Base-by-base conservation (phyloP, 2,888 invertebrate genomes). In the Axea sp. region DNA sequence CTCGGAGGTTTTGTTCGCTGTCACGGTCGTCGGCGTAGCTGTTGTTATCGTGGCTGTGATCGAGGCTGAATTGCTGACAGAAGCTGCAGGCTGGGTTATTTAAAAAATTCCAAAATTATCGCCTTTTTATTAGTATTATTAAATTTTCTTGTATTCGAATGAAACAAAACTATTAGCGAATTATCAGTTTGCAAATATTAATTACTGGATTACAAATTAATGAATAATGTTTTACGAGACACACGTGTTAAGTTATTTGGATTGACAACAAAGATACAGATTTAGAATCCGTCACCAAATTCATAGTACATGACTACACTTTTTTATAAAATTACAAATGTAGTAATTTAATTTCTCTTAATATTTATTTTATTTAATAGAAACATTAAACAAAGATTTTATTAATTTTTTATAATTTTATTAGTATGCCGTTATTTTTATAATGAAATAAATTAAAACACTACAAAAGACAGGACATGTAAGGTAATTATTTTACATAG, bases 1-100 rank as follows among this genome's bases (percentile, higher is more conserved):
- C 80, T 86, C 86, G 39, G 84, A 81, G 75, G 72, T 51, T 84
- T 87, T 86, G 78, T 82, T 86, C 62, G 88, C 82, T 78, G 89
- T 89, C 75, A 90, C 90, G 73, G 88, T 86, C 49, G 89, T 88
- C 35, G 90, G 88, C 77, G 89, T 88, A 78, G 90, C 90, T 76
- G 89, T 89, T 82, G 90, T 89, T 88, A 90, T 90, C 82, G 90
- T 90, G 83, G 90, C 90, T 82, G 89, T 89, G 84, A 90, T 86
- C 78, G 88, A 86, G 81, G 87, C 84, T 79, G 85, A 83, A 83
- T 84, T 86, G 81, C 84, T 84, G 81, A 81, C 79, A 80, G 86
- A 83, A 81, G 84, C 83, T 80, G 85, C 81, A 80, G 86, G 82
- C 86, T 86, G 80, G 75, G 81, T 83, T 83, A 78, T 80, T 81